These are phyloP conservation scores for Xylocampa areola DNA, from an alignment of 2,888 invertebrate species.

Conservation along the genomic window DNA sequence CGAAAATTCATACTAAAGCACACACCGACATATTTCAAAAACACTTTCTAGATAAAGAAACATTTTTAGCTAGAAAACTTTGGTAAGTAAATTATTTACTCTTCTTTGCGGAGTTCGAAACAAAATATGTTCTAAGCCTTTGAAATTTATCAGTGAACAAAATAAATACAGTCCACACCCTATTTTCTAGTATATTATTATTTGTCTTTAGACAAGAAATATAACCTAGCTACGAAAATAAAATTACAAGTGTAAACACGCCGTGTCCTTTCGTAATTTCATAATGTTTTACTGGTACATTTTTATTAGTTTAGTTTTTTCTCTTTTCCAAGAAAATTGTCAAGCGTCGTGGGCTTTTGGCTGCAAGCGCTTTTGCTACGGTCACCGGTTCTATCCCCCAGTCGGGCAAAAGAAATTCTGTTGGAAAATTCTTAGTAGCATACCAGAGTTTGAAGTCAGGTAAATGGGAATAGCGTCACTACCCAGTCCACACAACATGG, in stretches of 20 bases:
- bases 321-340: too few species aligned
- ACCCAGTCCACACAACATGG: too few species aligned
- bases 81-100: constrained; percentile 22
- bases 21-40: constrained; percentile 8
- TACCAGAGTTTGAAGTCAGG: too few species aligned
- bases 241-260: constrained; percentile 19
- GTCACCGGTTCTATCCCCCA: too few species aligned
- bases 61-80: constrained; percentile 17
- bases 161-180: constrained; percentile 31
- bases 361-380: too few species aligned
- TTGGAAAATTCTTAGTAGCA: too few species aligned
- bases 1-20: neutral
- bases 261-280: constrained; percentile 17
- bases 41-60: constrained; percentile 16
- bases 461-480: too few species aligned
- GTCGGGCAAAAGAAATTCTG: too few species aligned
- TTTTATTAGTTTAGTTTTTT: too few species aligned
- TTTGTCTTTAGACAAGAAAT: constrained; percentile 32
- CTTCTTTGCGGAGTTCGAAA: constrained; percentile 18
- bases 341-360: too few species aligned
- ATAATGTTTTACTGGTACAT: constrained; percentile 5
- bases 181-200: constrained; percentile 46
- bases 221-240: constrained; percentile 12
- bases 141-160: constrained; percentile 28
- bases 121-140: constrained; percentile 27